Conservation (phyloP, 2,797 vertebrate species). For the Alca torda region DNA sequence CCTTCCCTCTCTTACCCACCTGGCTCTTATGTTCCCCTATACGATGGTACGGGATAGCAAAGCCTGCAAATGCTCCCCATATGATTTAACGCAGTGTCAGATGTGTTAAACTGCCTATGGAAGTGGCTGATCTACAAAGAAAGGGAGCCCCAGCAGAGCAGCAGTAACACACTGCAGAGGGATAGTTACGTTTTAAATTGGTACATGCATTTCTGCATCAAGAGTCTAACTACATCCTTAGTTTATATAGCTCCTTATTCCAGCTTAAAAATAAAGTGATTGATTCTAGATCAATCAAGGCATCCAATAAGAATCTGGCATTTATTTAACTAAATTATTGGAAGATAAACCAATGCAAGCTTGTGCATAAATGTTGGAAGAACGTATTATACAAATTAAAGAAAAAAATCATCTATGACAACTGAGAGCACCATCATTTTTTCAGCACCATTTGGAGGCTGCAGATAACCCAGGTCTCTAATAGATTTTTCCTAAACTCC, state of each 20-base stretch:
- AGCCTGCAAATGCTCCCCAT: neutral
- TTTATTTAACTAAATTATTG: constrained; percentile 1
- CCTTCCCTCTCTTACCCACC: neutral
- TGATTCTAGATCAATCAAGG: constrained; percentile 1
- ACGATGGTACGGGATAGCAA: neutral
- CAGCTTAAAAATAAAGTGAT: neutral
- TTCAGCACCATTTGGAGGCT: neutral
- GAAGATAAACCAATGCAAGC: neutral
- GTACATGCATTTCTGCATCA: neutral
- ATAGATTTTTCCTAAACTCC: neutral
- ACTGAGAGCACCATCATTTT: neutral
- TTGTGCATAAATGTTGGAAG: neutral
- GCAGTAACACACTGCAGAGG: neutral
- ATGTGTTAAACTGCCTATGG: neutral
- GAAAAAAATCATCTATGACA: neutral
- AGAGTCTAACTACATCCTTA: neutral
- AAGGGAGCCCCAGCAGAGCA: neutral
- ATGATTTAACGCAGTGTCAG: neutral
- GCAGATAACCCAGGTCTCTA: neutral
- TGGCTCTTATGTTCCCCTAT: neutral
- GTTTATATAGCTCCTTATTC: neutral
- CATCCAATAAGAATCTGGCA: neutral
- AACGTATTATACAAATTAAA: neutral
- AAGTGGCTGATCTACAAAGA: neutral
- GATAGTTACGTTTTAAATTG: neutral